Base-by-base conservation (phyloP, 2,888 invertebrate species). In the Deilephila elpenor region DNA sequence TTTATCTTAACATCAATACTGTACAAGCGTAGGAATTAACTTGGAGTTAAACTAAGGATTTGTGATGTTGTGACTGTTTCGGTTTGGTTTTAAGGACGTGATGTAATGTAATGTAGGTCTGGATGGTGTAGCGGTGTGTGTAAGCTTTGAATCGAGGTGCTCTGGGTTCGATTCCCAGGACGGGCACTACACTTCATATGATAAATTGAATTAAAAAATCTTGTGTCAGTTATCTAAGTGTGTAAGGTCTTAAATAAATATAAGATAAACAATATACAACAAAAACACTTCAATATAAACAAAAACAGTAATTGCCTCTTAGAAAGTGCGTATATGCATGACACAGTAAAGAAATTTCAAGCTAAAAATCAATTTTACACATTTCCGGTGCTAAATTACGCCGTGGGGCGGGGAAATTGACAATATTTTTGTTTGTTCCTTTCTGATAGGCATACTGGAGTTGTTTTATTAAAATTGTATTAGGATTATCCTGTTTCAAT, bases 331-430 rank as follows among this genome's bases (percentile, higher is more conserved):
- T 72, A 64, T 59, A 56, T n/a, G 73, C 71, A 60, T 72, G 76
- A 81, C 78, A 80, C 78, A 76, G 75, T 75, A 77, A 71, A 78
- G 78, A 79, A 77, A 80, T 80, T 81, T 77, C 79, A 73, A 79
- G 74, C 75, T 78, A 83, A 84, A 81, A 86, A 83, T 83, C 85
- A 81, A 86, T 85, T 83, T 80, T 81, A 82, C 75, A 77, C 74
- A 85, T 85, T 84, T 89, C 89, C 89, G 84, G 74, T 79, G 77
- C 78, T 78, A 82, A 86, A 88, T 87, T 86, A 82, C 79, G 77
- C 70, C 77, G 79, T 78, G 77, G 75, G 76, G 78, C 77, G 60
- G 64, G 86, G 85, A 86, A 85, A 89, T 88, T 85, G 88, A 79
- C 86, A 86, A 88, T 86, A 88, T 88, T 88, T 83, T 70, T 70